phyloP scores from a whole-genome alignment of 2,888 invertebrate genomes.

The Drosophila austrosaltans region DNA sequence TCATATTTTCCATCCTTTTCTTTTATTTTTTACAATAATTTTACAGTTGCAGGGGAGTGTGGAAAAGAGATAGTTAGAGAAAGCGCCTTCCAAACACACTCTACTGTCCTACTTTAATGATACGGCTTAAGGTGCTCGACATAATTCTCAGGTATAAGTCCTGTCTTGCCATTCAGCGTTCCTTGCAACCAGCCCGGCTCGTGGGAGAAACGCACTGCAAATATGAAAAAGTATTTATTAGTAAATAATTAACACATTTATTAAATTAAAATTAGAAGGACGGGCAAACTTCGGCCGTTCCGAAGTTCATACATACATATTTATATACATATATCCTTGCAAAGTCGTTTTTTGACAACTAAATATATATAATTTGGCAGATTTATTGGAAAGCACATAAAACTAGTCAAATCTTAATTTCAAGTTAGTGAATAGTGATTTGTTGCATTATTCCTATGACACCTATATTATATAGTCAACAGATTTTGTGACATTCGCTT shows the following conservation, averaged over 20 bases:
- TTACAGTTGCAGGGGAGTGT: slow-evolving; percentile 42
- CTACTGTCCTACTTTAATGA: slow-evolving; percentile 56
- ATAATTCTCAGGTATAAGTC: slow-evolving; percentile 98
- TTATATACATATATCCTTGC: too few species aligned
- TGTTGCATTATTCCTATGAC: too few species aligned
- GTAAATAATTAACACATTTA: not conserved
- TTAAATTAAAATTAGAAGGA: too few species aligned
- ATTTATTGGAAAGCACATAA: too few species aligned
- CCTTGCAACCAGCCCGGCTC: slow-evolving; percentile 99
- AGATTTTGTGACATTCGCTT: too few species aligned
- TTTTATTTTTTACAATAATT: slow-evolving; percentile 44
- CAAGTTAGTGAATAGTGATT: too few species aligned
- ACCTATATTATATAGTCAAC: too few species aligned
- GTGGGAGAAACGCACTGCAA: slow-evolving; percentile 91
- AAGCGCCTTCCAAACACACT: slow-evolving; percentile 4
- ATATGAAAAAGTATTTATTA: not conserved
- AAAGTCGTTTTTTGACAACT: too few species aligned
- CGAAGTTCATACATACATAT: too few species aligned
- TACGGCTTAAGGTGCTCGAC: slow-evolving; percentile 88
- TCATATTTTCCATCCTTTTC: not conserved
- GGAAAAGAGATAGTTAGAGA: slow-evolving; percentile 18
- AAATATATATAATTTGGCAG: too few species aligned
- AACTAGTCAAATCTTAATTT: too few species aligned
- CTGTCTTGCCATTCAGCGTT: slow-evolving; percentile 94
- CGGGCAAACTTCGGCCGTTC: too few species aligned